Evolutionary conservation across 2,113 vertebrate species (phyloP), one percentile per base, ranked within the genome.

Genomic region (Anoura caudifer): DNA sequence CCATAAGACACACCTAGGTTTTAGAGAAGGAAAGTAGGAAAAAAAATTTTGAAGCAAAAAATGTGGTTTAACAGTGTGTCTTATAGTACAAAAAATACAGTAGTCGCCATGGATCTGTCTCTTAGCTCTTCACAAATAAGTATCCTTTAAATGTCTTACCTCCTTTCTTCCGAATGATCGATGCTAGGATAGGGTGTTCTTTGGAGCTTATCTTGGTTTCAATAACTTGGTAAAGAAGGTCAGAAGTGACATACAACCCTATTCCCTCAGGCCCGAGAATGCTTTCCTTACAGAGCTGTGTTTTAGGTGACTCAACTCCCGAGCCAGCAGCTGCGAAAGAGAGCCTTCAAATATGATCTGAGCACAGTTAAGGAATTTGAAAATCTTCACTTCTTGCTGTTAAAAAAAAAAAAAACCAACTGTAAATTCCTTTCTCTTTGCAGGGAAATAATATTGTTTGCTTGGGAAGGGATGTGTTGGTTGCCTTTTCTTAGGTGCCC

Each of bases 41-140:
- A 52, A 52, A 52, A 4, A 17, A 17, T 52, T 50, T 52, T 17
- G 15, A 52, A 52, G 50, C 50, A 52, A 52, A 52, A 52, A 52
- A 52, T 52, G 16, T 52, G 45, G 45, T 47, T 2, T 17, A 17
- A 52, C 16, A 17, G 16, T 52, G 50, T 16, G 5, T 52, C 16
- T 52, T 52, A 52, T 52, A 52, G 16, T 52, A 16, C 4, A 16
- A 52, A 50, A 52, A 52, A 52, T 17, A 52, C 16, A 16, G 16
- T 17, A 19, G 63, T 92, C 96, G 73, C 36, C 59, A 26, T 82
- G 75, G 52, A 19, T 85, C 43, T 86, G 79, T 85, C 26, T 63
- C 84, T 93, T 59, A 72, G 65, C 54, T 96, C 93, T 95, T 93
- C 52, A 92, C 33, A 77, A 77, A n/a, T 92, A 92, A 93, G 83